These are phyloP conservation scores for Baccha elongata DNA, from an alignment of 2,888 invertebrate genomes.

Conservation along the genomic window DNA sequence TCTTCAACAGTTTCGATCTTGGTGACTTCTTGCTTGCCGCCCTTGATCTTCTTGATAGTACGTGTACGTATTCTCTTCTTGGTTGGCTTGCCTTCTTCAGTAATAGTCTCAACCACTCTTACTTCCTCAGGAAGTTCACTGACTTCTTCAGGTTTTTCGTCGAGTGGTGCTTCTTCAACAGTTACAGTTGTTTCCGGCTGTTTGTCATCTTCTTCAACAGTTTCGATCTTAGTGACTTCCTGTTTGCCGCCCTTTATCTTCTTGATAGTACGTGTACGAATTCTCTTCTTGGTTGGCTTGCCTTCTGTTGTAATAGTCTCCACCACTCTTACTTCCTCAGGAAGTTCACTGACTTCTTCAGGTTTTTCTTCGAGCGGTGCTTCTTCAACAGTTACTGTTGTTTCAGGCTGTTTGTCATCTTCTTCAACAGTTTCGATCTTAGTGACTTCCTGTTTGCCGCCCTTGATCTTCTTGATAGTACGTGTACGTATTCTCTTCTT, in stretches of 20 bases:
- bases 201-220: constrained; percentile 45
- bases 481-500: constrained; percentile 51
- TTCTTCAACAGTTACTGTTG: constrained; percentile 50
- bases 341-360: constrained; percentile 35
- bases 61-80: constrained; percentile 52
- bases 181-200: constrained; percentile 49
- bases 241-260: constrained; percentile 50
- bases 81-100: constrained; percentile 46
- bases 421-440: constrained; percentile 58
- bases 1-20: constrained; percentile 56
- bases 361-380: constrained; percentile 41
- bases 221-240: constrained; percentile 53
- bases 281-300: constrained; percentile 45
- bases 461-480: constrained; percentile 45
- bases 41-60: constrained; percentile 49
- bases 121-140: constrained; percentile 42
- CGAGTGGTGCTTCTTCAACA: constrained; percentile 43
- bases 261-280: constrained; percentile 45
- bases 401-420: constrained; percentile 55
- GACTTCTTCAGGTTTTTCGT: constrained; percentile 37
- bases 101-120: constrained; percentile 24
- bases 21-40: constrained; percentile 54
- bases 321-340: constrained; percentile 30
- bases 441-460: constrained; percentile 52
- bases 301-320: constrained; percentile 43